A percentile compares a stretch with the other conserved stretches of the same genome.
These are phyloP conservation scores for Ips typographus DNA, from an alignment of 1,140 invertebrate species.

Conservation along the genomic window DNA sequence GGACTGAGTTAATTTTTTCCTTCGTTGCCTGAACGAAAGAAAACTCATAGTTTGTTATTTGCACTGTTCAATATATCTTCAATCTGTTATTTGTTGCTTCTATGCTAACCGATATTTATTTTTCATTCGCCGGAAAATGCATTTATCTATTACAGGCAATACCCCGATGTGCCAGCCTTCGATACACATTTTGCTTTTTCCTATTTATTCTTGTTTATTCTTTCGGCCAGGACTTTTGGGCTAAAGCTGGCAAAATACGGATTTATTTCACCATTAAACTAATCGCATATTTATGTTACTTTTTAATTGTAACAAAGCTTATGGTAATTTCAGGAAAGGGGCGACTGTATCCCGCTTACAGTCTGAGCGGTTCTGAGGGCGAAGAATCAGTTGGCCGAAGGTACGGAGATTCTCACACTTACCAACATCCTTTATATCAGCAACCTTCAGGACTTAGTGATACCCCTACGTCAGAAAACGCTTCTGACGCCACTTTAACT, in stretches of 20 bases:
- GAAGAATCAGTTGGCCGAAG: conserved; percentile 58
- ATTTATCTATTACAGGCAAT: conserved; percentile 16
- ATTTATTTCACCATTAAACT: too few species aligned
- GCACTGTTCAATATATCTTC: background rate
- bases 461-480: conserved; percentile 76
- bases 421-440: conserved; percentile 58
- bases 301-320: background rate
- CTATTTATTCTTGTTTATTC: conserved; percentile 29
- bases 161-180: conserved; percentile 18
- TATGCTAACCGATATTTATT: conserved; percentile 13
- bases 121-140: conserved; percentile 10
- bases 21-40: background rate
- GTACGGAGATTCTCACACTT: conserved; percentile 51
- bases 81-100: background rate
- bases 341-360: conserved; percentile 70
- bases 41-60: background rate
- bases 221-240: background rate
- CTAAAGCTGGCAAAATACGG: too few species aligned
- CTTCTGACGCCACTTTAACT: conserved; percentile 77
- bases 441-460: conserved; percentile 68
- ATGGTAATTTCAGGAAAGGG: conserved; percentile 49
- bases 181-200: conserved; percentile 17
- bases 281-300: too few species aligned
- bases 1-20: conserved; percentile 3
- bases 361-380: conserved; percentile 63